A percentile compares a stretch with the other conserved stretches of the same genome.
phyloP scores from a whole-genome alignment of 1,140 invertebrate genomes.

The Drosophila melanica region DNA sequence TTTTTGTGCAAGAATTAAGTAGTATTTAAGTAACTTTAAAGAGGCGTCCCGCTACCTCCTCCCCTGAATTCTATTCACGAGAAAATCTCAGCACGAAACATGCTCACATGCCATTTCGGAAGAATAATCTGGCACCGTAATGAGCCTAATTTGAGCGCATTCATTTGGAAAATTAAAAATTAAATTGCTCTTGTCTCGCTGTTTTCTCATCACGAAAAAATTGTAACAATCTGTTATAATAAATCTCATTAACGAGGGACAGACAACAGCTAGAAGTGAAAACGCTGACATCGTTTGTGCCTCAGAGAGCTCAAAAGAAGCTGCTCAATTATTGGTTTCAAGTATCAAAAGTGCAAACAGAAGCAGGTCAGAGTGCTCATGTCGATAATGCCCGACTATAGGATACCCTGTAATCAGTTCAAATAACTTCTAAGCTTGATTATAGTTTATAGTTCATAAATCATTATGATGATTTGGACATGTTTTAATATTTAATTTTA shows the following conservation, averaged over 20 bases:
- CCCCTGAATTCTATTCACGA: too few relatives aligned
- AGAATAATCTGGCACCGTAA: slow-evolving; percentile 64
- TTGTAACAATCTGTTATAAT: slow-evolving; percentile 66
- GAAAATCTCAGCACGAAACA: not conserved
- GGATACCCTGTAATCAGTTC: too few relatives aligned
- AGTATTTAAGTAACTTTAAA: slow-evolving; percentile 47
- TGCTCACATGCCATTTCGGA: slow-evolving; percentile 17
- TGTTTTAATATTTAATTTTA: too few relatives aligned
- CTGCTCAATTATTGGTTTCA: slow-evolving; percentile 1
- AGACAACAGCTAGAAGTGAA: slow-evolving; percentile 18
- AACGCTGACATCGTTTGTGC: slow-evolving; percentile 20
- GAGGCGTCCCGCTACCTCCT: not conserved
- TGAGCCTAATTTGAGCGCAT: slow-evolving; percentile 78
- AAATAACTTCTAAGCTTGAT: too few relatives aligned
- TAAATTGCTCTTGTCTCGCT: slow-evolving; percentile 77
- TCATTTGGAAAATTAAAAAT: slow-evolving; percentile 83
- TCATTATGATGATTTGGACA: too few relatives aligned
- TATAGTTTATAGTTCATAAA: too few relatives aligned
- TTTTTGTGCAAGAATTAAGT: slow-evolving; percentile 6
- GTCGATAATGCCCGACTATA: too few relatives aligned
- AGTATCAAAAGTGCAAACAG: not conserved
- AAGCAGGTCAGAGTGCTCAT: not conserved
- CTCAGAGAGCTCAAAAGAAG: slow-evolving; percentile 10
- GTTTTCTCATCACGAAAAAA: slow-evolving; percentile 49
- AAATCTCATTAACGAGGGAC: slow-evolving; percentile 72